Evolutionary conservation across 2,797 vertebrate species (phyloP).

Genomic region (Xyrichtys novacula): DNA sequence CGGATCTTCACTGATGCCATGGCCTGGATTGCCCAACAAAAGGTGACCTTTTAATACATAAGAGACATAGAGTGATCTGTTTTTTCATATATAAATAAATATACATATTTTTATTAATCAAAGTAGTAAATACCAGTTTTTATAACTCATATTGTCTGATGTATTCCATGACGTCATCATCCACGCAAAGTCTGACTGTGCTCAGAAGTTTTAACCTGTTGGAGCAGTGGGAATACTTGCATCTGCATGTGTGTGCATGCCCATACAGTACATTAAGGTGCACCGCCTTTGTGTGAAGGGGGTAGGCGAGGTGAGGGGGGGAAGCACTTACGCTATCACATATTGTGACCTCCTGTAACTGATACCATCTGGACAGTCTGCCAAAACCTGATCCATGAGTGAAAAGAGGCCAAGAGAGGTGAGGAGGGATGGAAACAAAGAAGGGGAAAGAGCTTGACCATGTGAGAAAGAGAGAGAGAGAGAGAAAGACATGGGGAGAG

Average conservation of each 20-base stretch:
- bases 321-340: conserved; percentile 50
- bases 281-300: conserved; percentile 14
- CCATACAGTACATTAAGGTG: not conserved
- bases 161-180: not conserved
- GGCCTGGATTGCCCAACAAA: conserved; percentile 83
- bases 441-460: conserved; percentile 28
- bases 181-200: too few relatives aligned
- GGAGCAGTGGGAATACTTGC: conserved; percentile 14
- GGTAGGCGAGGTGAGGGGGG: not conserved
- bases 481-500: conserved; percentile 1
- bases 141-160: not conserved
- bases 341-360: conserved; percentile 70
- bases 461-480: conserved; percentile 14
- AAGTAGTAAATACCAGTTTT: too few relatives aligned
- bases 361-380: conserved; percentile 64
- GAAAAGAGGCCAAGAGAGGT: conserved; percentile 50
- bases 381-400: conserved; percentile 66
- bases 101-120: too few relatives aligned
- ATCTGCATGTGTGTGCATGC: conserved; percentile 38
- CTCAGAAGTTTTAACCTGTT: conserved; percentile 24
- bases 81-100: too few relatives aligned
- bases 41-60: conserved; percentile 77
- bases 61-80: too few relatives aligned
- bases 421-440: conserved; percentile 57
- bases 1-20: conserved; percentile 75